These are phyloP conservation scores for Sebastes vulpes DNA, from an alignment of 2,797 vertebrate species.

Conservation along the genomic window DNA sequence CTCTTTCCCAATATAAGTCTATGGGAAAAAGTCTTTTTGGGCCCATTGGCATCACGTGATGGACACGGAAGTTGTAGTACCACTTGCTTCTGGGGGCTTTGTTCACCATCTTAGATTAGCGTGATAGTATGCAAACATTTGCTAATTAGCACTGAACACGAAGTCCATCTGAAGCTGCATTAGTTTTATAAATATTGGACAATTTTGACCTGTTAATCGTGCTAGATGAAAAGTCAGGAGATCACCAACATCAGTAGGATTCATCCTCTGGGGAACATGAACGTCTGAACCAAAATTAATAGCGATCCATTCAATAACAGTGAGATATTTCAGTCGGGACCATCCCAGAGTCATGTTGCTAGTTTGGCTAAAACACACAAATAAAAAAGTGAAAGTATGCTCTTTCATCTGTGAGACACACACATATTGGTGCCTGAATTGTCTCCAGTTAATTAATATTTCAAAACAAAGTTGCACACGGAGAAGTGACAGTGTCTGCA, in stretches of 20 bases:
- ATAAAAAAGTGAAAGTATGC: background rate
- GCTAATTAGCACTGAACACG: background rate
- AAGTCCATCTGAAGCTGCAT: background rate
- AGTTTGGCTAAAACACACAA: background rate
- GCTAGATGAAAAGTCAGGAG: background rate
- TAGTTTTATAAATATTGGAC: too few relatives aligned
- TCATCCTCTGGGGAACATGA: background rate
- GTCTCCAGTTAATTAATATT: constrained; percentile 15
- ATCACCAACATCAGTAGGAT: background rate
- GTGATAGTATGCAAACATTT: background rate
- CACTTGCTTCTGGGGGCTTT: background rate
- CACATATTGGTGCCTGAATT: background rate
- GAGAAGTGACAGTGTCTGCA: constrained; percentile 1
- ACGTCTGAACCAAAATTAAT: background rate
- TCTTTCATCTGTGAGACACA: background rate
- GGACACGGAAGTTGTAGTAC: background rate
- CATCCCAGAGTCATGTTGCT: background rate
- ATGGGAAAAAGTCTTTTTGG: too few relatives aligned
- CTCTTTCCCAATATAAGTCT: too few relatives aligned
- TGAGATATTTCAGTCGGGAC: background rate
- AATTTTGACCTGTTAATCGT: background rate
- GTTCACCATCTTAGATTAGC: background rate
- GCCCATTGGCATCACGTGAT: background rate
- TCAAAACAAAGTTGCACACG: constrained; percentile 11
- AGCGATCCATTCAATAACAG: background rate